A percentile compares a stretch with the other conserved stretches of the same genome.
phyloP scores from a whole-genome alignment of 2,797 vertebrate genomes.

The Myioborus miniatus region DNA sequence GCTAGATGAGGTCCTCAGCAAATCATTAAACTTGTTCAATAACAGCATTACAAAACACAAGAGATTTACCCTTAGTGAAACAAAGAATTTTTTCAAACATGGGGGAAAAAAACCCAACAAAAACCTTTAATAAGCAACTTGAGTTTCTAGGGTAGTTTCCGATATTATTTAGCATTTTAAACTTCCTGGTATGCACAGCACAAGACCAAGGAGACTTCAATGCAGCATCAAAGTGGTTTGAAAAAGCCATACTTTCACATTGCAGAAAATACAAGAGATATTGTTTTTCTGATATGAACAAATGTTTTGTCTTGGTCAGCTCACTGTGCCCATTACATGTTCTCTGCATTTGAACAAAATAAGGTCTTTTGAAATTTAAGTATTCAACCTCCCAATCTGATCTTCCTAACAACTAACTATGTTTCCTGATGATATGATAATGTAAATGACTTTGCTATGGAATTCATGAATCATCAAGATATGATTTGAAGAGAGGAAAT shows the following conservation, averaged over 20 bases:
- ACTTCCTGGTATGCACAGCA: neutral
- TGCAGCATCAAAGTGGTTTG: constrained; percentile 12
- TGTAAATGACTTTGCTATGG: constrained; percentile 65
- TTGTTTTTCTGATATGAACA: neutral
- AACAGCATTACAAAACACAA: constrained; percentile 80
- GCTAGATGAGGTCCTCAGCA: constrained; percentile 82
- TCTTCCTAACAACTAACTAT: constrained; percentile 44
- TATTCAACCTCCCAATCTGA: neutral
- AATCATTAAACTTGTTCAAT: constrained; percentile 85
- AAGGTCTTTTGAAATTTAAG: neutral
- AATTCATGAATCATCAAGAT: constrained; percentile 61
- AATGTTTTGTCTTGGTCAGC: neutral
- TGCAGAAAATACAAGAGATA: neutral
- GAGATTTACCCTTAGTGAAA: constrained; percentile 76
- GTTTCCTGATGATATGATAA: constrained; percentile 55
- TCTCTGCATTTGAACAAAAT: neutral
- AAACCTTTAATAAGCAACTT: constrained; percentile 70
- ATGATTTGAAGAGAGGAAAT: constrained; percentile 69
- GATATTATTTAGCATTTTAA: constrained; percentile 71
- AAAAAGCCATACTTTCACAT: neutral
- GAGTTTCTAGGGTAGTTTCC: constrained; percentile 70
- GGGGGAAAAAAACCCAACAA: neutral
- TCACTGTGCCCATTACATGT: neutral
- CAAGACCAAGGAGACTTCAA: constrained; percentile 34
- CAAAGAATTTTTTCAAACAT: constrained; percentile 77